phyloP scores from a whole-genome alignment of 2,797 vertebrate genomes.

The Onychomys leucogaster region DNA sequence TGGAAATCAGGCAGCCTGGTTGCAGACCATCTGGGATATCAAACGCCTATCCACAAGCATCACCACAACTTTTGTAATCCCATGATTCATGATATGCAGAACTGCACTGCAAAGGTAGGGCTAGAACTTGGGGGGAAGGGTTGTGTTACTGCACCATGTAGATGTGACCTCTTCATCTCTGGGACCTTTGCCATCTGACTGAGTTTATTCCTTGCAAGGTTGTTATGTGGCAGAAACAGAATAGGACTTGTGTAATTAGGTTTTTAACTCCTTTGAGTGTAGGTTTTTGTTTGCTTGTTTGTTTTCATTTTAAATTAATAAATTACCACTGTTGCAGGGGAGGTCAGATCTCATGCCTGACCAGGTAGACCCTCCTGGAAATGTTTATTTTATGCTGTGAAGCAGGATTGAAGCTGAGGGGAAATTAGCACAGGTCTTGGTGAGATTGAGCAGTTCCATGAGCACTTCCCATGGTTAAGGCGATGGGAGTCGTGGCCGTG shows the following conservation, averaged over 20 bases:
- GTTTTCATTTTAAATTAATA: conserved; percentile 13
- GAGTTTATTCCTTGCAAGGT: conserved; percentile 40
- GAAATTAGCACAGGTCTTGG: conserved; percentile 29
- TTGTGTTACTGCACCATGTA: neutral
- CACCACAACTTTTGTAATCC: conserved; percentile 2
- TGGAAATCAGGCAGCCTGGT: conserved; percentile 36
- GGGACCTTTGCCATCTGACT: neutral
- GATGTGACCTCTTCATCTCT: neutral
- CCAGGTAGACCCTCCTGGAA: conserved; percentile 20
- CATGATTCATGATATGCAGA: neutral
- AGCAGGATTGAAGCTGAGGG: conserved; percentile 9
- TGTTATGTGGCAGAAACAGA: neutral
- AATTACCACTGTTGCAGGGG: neutral
- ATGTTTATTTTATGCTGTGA: neutral
- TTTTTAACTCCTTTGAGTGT: conserved; percentile 18
- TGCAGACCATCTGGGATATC: neutral
- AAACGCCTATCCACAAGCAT: neutral
- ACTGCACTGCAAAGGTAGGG: neutral
- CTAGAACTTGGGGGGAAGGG: neutral
- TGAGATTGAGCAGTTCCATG: conserved; percentile 41
- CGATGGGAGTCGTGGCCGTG: neutral
- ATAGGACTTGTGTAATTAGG: neutral
- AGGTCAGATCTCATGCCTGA: conserved; percentile 24
- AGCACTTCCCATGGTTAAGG: conserved; percentile 6
- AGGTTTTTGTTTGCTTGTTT: neutral